Percentiles rank a stretch among this genome's conserved stretches.
Evolutionary conservation across 2,888 invertebrate species (phyloP).

Genomic region (Danaus chrysippus): DNA sequence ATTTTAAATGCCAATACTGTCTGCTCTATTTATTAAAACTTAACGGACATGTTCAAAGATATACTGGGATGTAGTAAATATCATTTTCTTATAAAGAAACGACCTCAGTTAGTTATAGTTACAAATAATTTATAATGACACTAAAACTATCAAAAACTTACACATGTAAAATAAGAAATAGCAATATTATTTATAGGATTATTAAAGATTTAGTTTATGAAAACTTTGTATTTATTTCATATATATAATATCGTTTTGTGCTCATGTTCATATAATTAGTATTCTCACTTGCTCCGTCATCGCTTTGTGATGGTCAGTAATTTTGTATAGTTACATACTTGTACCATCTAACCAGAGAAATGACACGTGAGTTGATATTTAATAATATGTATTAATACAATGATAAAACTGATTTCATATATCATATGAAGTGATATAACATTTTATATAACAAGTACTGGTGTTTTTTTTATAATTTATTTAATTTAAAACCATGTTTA

Average conservation of each 20-base stretch:
- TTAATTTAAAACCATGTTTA: too few species aligned
- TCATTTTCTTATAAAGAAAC: too few species aligned
- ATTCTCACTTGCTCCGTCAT: background rate
- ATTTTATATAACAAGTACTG: background rate
- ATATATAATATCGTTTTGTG: background rate
- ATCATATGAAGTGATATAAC: background rate
- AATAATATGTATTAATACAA: background rate
- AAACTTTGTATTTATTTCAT: background rate
- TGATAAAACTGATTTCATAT: background rate
- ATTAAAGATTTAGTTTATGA: background rate
- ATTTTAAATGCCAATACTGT: too few species aligned
- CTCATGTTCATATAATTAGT: background rate
- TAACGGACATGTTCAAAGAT: too few species aligned
- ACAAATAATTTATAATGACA: too few species aligned
- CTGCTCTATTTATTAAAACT: too few species aligned
- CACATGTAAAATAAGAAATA: too few species aligned
- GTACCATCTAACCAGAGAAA: conserved; percentile 26
- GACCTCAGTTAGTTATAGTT: too few species aligned
- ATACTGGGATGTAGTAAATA: too few species aligned
- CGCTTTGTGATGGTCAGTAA: conserved; percentile 12
- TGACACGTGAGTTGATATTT: conserved; percentile 30
- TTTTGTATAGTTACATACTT: conserved; percentile 21
- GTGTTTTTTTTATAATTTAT: too few species aligned
- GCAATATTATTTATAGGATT: background rate
- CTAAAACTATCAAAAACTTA: too few species aligned